Evolutionary conservation across 2,797 vertebrate genomes (phyloP).

Genomic region (Eulemur albifrons): DNA sequence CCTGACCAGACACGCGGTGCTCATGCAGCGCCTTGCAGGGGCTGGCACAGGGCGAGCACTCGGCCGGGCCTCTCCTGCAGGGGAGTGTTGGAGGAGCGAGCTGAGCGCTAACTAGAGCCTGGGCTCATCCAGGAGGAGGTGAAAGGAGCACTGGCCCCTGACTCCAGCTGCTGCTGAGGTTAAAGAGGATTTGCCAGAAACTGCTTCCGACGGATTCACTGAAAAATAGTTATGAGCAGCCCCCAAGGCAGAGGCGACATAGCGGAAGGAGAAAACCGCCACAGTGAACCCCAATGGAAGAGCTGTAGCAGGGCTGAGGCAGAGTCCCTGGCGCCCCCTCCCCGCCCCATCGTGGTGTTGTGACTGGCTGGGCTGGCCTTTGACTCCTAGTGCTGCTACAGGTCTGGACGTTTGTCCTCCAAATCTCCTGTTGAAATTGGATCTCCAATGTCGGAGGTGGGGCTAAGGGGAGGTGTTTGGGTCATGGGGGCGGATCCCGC

Average conservation of each 20-base stretch:
- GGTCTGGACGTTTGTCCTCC: too few relatives aligned
- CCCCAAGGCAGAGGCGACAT: not conserved
- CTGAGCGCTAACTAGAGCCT: not conserved
- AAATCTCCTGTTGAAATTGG: too few relatives aligned
- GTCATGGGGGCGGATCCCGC: too few relatives aligned
- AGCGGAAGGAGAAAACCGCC: not conserved
- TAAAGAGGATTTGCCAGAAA: not conserved
- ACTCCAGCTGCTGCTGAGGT: not conserved
- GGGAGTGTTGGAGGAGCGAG: not conserved
- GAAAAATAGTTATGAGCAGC: not conserved
- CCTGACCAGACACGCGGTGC: rapidly evolving
- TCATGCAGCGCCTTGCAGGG: too few relatives aligned
- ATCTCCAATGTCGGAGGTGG: too few relatives aligned
- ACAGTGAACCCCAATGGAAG: too few relatives aligned
- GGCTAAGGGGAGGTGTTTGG: too few relatives aligned
- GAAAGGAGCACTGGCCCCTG: not conserved
- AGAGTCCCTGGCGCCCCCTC: not conserved
- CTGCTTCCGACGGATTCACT: not conserved
- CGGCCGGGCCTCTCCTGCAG: not conserved
- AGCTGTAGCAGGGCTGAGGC: not conserved
- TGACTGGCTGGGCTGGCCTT: not conserved
- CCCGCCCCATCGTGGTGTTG: too few relatives aligned
- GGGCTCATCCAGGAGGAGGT: not conserved
- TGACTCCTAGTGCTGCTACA: not conserved
- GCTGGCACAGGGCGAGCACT: not conserved